Conservation (phyloP, 2,113 vertebrate genomes). For the Oxygymnocypris stewartii region DNA sequence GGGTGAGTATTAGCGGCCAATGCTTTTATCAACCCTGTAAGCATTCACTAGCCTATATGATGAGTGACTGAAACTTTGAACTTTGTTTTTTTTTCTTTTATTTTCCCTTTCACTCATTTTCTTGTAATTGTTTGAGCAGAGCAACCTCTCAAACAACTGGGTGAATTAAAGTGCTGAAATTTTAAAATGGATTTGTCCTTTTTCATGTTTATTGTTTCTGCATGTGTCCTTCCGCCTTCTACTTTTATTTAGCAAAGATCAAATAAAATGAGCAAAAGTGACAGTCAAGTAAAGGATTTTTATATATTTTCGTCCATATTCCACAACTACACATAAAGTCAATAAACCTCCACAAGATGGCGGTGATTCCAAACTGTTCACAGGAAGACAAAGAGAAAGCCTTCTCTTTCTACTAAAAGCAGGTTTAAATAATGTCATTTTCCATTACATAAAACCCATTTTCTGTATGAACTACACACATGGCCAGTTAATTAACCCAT, state of each 20-base stretch:
- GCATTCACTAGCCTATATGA: background rate
- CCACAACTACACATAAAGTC: background rate
- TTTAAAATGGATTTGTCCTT: background rate
- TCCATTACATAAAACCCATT: background rate
- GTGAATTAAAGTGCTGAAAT: slow-evolving; percentile 42
- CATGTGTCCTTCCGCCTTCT: background rate
- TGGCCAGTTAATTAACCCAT: slow-evolving; percentile 34
- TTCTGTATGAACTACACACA: slow-evolving; percentile 16
- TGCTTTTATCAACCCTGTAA: background rate
- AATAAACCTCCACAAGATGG: slow-evolving; percentile 37
- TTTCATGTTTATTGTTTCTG: background rate
- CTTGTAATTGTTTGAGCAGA: slow-evolving; percentile 36
- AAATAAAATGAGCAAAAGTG: background rate
- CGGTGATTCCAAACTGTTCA: slow-evolving; percentile 9
- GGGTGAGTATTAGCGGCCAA: background rate
- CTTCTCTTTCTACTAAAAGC: background rate
- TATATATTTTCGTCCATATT: background rate
- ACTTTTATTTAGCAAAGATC: background rate
- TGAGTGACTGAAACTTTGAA: background rate
- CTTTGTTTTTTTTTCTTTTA: background rate
- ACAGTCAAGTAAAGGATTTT: background rate
- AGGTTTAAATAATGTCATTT: slow-evolving; percentile 10
- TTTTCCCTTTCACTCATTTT: background rate
- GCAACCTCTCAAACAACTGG: background rate
- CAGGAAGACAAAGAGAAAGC: background rate